Percentiles rank a stretch among this genome's conserved stretches.
Evolutionary conservation across 2,888 invertebrate genomes (phyloP).

Genomic region (Athalia rosae): DNA sequence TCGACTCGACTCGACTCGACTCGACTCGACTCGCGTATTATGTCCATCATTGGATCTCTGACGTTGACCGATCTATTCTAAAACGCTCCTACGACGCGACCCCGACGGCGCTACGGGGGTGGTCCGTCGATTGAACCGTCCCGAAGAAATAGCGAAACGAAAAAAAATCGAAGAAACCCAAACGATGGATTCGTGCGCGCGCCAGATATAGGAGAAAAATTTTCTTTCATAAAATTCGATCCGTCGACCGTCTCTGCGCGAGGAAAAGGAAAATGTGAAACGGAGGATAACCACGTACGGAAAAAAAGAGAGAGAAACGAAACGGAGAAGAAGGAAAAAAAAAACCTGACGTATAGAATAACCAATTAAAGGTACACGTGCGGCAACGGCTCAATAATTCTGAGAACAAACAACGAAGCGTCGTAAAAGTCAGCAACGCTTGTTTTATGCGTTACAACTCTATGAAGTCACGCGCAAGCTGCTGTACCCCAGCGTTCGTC

Average conservation of each 20-base stretch:
- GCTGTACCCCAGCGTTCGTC: not conserved
- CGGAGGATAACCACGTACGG: not conserved
- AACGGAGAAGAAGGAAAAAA: constrained; percentile 11
- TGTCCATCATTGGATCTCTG: no score
- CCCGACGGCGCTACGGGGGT: no score
- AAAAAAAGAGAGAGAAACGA: constrained; percentile 18
- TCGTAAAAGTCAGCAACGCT: constrained; percentile 63
- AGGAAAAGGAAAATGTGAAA: not conserved
- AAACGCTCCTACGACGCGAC: no score
- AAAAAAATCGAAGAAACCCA: no score
- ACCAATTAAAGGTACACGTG: constrained; percentile 51
- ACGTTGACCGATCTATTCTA: no score
- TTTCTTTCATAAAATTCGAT: not conserved
- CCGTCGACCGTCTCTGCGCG: not conserved
- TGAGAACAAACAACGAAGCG: constrained; percentile 60
- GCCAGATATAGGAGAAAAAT: not conserved
- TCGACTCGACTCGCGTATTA: no score
- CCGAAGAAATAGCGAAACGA: no score
- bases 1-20: no score
- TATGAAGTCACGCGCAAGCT: constrained; percentile 49
- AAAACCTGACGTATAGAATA: constrained; percentile 50
- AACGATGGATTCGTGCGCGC: no score
- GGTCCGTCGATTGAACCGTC: no score
- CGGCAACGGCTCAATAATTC: constrained; percentile 57
- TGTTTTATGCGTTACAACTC: constrained; percentile 64